Evolutionary conservation across 2,888 invertebrate genomes (phyloP), one percentile per base, ranked within the genome.

Genomic region (Eugnorisma glareosa): DNA sequence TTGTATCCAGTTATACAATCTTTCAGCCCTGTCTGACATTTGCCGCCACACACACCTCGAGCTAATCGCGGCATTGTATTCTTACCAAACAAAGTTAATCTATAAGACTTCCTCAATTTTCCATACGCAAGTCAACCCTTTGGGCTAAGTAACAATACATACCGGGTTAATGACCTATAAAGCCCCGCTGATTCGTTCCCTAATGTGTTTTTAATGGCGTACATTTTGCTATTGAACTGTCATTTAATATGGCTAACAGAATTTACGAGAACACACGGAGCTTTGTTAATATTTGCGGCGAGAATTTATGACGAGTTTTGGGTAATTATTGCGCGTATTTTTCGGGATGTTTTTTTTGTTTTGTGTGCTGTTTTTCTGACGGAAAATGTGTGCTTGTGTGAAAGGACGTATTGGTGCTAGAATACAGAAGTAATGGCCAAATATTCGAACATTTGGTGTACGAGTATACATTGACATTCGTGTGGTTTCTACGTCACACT

Each of bases 181-280:
- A 92, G 92, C 91, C 81, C 84, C 91, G 88, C 89, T 90, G 93
- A 94, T 94, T 94, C 88, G 83, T 88, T 82, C 90, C 92, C 92
- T 96, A 96, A 96, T 95, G 95, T 93, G 92, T 93, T 95, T 95
- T 95, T 96, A 96, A 96, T 95, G 95, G 94, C 93, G 83, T 89
- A 93, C 93, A 93, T 93, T 95, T 91, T 89, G 93, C 93, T 94
- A 95, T 95, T 95, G 95, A 94, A 93, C 92, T 93, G 93, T 93
- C 94, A 92, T 94, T 92, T 93, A 93, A 92, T 93, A 93, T 90
- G 92, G 92, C 91, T 90, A 90, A 91, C 90, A 88, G 90, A 92
- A 94, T 95, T 94, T 94, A 93, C 89, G 91, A 86, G 86, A 82
- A 70, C 75, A 79, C 68, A 76, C 79, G 70, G 75, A 73, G 82